Base-by-base conservation (phyloP, 2,888 invertebrate species). In the Nineta flava region DNA sequence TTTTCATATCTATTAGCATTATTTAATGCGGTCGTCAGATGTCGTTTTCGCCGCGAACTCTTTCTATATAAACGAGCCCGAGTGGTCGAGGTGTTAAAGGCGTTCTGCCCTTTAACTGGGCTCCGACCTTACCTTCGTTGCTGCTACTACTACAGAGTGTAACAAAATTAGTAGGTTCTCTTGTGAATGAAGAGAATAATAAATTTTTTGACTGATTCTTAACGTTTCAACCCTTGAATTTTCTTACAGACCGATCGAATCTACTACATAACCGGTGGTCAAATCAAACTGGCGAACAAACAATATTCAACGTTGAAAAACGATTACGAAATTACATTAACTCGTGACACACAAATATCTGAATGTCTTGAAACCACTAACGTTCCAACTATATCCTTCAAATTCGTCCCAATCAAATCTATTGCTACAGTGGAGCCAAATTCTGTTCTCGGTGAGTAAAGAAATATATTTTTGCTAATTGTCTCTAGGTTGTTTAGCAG, bases 241-340 rank as follows among this genome's bases (percentile, higher is more conserved):
- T 26, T 26, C 26, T 26, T 26, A 26, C 60, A 86, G 83, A 72
- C 78, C 1, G 83, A 86, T 58, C 83, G 84, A 66, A 79, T 95
- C 1, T 99, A 93, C 65, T 92, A 79, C 63, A 80, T 99, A 53
- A 84, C 85, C 44, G 82, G 83, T 53, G 88, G 87, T 54, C 72
- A 74, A 44, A 66, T 97, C n/a, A 96, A 96, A 65, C 78, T 87
- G 2, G 96, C 97, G 0, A 96, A 99, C 66, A 95, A 93, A 62
- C 83, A 87, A 61, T 99, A 76, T 65, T 75, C 77, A 32, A 76
- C 72, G 35, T 65, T 94, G 6, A 87, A 87, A 56, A 93, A 96
- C 63, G 96, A 97, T 63, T 99, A 96, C 61, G 99, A 99, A 66
- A 86, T 99, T 83, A 84, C 90, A 1, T 80, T 96, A 60, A 79